Base-by-base conservation (phyloP, 2,797 vertebrate species). In the Hafferia zeledoni region DNA sequence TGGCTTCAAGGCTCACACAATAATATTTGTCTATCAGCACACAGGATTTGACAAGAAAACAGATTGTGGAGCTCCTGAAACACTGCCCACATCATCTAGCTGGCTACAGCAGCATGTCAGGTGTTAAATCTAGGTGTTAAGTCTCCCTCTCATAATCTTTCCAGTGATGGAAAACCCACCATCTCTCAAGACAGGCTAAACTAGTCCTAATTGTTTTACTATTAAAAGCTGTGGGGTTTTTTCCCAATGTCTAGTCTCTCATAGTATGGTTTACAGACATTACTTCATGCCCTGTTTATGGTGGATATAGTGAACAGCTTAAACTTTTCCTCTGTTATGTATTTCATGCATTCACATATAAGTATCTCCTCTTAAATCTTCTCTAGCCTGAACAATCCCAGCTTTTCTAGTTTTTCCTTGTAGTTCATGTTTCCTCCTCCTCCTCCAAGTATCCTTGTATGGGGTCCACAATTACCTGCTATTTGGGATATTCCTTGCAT, bases 221-320 rank as follows among this genome's bases (percentile, higher is more conserved):
- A 22, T 57, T 60, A 56, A 37, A 55, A 55, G 22, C 1, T 64
- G 27, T 10, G 8, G 10, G 1, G 0, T 3, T 50, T 43, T n/a
- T 39, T 0, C 19, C 39, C 55, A 16, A 3, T 22, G 31, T n/a
- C 44, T 79, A 50, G 7, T 41, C 43, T 70, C 15, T 35, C 56
- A 44, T 31, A 15, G 31, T 31, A 41, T 25, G 56, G 6, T 19
- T 61, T 49, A 75, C 71, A 30, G 46, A 16, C 33, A 15, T 12
- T 74, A 49, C 23, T 56, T 61, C 33, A 19, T 60, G 33, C 16
- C 14, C 57, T 67, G 17, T 55, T 75, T 31, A 15, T 17, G 1
- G 0, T 12, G 22, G 33, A 64, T 57, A 20, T 5, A 44, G 13
- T 17, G 19, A 90, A 65, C 4, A 35, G 11, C 8, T 25, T 41